These are phyloP conservation scores for Cliona cf. orientalis DNA, from an alignment of 37 sponge, comb jelly and placozoan genomes.

Conservation along the genomic window DNA sequence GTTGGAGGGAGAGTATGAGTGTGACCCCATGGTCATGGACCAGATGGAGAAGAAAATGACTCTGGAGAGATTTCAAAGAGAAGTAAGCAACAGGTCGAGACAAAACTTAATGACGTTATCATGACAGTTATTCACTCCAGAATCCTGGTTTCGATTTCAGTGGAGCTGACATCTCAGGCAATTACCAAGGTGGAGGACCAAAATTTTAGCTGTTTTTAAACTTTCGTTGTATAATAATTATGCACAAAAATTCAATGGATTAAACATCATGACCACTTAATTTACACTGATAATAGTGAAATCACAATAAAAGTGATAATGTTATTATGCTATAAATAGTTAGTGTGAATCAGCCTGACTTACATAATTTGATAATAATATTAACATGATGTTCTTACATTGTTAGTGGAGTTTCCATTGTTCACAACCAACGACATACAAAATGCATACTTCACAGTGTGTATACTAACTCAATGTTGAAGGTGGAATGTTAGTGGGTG, in stretches of 20 bases:
- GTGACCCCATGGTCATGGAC: conserved; percentile 60
- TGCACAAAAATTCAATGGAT: background rate
- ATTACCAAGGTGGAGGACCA: conserved; percentile 85
- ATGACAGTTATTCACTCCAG: conserved; percentile 29
- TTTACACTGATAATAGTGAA: background rate
- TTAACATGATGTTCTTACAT: no score
- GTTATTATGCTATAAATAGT: no score
- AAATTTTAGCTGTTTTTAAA: background rate
- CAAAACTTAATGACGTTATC: background rate
- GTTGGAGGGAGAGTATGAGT: conserved; percentile 65
- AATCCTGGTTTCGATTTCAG: conserved; percentile 96
- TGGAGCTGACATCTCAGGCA: conserved; percentile 87
- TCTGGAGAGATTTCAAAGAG: conserved; percentile 90
- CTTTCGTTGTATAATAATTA: background rate
- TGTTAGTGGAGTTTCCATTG: no score
- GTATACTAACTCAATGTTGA: no score
- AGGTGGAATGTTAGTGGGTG: no score
- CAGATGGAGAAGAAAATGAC: conserved; percentile 96
- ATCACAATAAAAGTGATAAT: no score
- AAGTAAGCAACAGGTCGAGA: conserved; percentile 55
- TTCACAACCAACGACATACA: no score
- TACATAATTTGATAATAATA: no score
- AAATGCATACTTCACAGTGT: no score
- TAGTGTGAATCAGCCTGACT: no score
- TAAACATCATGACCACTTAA: background rate